phyloP scores from a whole-genome alignment of 2,797 vertebrate genomes.

The Tapera naevia region DNA sequence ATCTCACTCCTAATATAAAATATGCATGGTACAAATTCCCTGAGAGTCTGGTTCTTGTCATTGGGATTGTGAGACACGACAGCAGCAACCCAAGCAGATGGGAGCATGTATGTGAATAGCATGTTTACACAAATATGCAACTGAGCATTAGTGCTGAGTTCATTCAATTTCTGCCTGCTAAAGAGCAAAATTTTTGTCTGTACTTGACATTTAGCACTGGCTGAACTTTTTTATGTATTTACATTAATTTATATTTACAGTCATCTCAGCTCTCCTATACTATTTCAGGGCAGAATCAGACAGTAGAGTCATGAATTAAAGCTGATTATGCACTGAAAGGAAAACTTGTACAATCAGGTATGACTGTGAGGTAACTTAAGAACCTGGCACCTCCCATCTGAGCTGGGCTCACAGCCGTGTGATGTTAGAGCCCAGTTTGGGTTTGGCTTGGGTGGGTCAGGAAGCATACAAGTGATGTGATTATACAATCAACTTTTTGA shows the following conservation, averaged over 20 bases:
- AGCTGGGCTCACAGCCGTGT: not conserved
- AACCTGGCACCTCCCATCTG: not conserved
- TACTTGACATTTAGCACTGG: not conserved
- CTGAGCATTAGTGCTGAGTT: not conserved
- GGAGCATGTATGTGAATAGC: not conserved
- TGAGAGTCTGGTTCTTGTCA: not conserved
- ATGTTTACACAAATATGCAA: not conserved
- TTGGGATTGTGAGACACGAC: not conserved
- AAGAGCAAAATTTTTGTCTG: not conserved
- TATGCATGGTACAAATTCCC: not conserved
- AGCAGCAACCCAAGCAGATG: not conserved
- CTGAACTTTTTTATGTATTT: not conserved
- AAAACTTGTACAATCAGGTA: not conserved
- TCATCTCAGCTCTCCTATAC: not conserved
- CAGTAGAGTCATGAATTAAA: not conserved
- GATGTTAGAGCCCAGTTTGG: fast-evolving
- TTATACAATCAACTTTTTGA: fast-evolving
- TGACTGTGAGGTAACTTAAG: not conserved
- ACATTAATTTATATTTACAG: not conserved
- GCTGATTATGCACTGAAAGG: not conserved
- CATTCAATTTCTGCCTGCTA: not conserved
- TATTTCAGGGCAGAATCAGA: not conserved
- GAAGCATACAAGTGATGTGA: fast-evolving
- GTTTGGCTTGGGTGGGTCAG: fast-evolving
- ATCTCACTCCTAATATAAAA: not conserved